These are phyloP conservation scores for Myotis pilosus DNA, from an alignment of 2,797 vertebrate species.

Conservation along the genomic window DNA sequence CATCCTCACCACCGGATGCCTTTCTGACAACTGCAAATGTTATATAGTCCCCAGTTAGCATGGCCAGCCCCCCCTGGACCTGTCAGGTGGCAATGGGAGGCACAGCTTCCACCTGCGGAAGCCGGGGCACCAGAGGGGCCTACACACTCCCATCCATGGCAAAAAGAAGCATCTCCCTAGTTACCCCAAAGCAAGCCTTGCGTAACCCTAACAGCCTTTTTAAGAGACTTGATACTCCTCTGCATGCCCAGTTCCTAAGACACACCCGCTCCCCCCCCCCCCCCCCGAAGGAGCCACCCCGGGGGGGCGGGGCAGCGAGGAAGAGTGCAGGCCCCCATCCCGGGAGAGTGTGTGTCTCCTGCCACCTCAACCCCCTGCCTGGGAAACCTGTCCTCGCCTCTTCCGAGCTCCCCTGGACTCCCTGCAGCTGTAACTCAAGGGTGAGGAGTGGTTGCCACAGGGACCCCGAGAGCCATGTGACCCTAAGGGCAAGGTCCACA, in stretches of 20 bases:
- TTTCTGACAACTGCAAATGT: constrained; percentile 39
- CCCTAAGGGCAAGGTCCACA: neutral
- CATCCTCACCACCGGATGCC: constrained; percentile 31
- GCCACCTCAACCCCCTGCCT: neutral
- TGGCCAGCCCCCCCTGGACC: neutral
- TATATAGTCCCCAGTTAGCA: constrained; percentile 47
- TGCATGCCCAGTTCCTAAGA: neutral
- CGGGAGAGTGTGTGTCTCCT: neutral
- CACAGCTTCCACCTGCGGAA: neutral
- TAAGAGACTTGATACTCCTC: neutral
- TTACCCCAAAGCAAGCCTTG: neutral
- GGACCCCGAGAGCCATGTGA: neutral
- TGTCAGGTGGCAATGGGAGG: neutral
- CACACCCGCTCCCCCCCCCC: neutral
- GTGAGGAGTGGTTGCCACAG: neutral
- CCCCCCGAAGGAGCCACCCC: neutral
- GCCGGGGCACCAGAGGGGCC: neutral
- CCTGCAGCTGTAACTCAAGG: neutral
- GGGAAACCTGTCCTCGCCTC: neutral
- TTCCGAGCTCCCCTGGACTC: neutral
- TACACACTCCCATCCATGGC: neutral
- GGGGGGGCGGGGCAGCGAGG: neutral
- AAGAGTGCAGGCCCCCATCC: neutral
- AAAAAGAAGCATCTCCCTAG: neutral
- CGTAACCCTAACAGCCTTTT: neutral